Evolutionary conservation across 2,113 vertebrate genomes (phyloP), one percentile per base, ranked within the genome.

Genomic region (Tupaia chinensis): DNA sequence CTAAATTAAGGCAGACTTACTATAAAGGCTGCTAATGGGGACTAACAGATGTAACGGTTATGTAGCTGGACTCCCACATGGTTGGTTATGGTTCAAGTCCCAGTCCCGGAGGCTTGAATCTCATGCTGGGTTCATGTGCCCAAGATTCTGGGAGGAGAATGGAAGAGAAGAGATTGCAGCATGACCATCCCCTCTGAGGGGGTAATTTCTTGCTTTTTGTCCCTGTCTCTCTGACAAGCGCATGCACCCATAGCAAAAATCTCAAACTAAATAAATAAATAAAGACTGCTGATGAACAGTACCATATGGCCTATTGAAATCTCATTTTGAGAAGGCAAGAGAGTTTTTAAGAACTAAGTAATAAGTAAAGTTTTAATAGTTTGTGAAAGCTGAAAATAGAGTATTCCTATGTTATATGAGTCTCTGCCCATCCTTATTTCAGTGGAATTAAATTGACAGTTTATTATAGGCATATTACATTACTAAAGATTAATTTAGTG

Each of bases 1-100:
- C 27, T 92, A 53, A 93, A 83, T 58, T 79, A 93, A 95, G 69
- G 69, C 34, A 95, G 84, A 89, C 61, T 27, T 86, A 89, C 44
- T 44, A 17, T 14, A 44, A 27, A 86, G 58, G 54, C 15, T 80
- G 3, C 22, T 87, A n/a, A 91, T 29, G 93, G 44, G 44, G 44
- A 44, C 44, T 5, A 44, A 3, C 44, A 44, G 44, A 44, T 44
- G 44, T 44, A 44, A 44, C 3, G 44, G 44, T 44, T 44, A 44
- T 44, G 44, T 44, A 44, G 44, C 44, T 44, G 44, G 44, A 44
- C 44, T 44, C 44, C 44, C 44, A 44, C 44, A 44, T 44, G 44
- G 44, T 44, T 44, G 44, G 44, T 44, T 44, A 44, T 44, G 44
- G 44, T 44, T 44, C 44, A 44, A 44, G 44, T 44, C 44, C 44